These are phyloP conservation scores for Ips typographus DNA, from an alignment of 1,140 invertebrate species.

Conservation along the genomic window DNA sequence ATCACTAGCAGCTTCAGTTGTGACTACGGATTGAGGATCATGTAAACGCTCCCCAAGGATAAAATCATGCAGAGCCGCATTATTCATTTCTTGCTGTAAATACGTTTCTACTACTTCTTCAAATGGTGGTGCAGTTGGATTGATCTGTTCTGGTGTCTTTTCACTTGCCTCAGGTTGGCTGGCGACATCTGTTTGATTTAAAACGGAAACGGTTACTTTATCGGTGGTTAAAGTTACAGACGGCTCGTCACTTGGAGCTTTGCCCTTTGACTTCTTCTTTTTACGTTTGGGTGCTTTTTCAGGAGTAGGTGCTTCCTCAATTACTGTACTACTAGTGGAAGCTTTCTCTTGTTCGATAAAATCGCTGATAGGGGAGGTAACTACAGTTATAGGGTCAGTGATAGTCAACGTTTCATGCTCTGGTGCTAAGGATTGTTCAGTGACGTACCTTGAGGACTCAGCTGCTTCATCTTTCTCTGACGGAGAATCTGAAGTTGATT, in stretches of 20 bases:
- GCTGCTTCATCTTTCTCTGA: slow-evolving; percentile 14
- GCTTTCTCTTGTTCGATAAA: slow-evolving; percentile 42
- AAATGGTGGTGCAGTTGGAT: slow-evolving; percentile 30
- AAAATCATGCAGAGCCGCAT: slow-evolving; percentile 28
- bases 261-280: slow-evolving; percentile 33
- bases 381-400: slow-evolving; percentile 34
- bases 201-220: slow-evolving; percentile 35
- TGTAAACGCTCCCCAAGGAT: slow-evolving; percentile 31
- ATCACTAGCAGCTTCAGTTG: neutral
- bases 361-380: slow-evolving; percentile 30
- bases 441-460: slow-evolving; percentile 47
- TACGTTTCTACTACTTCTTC: slow-evolving; percentile 26
- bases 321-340: slow-evolving; percentile 40
- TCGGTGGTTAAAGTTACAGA: slow-evolving; percentile 25
- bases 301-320: slow-evolving; percentile 43
- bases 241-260: slow-evolving; percentile 38
- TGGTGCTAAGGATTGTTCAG: slow-evolving; percentile 43
- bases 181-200: slow-evolving; percentile 25
- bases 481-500: neutral
- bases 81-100: slow-evolving; percentile 18
- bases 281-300: slow-evolving; percentile 37
- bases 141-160: neutral
- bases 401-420: slow-evolving; percentile 40
- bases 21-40: neutral
- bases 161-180: slow-evolving; percentile 20